These are phyloP conservation scores for Drosophila micromelanica DNA, from an alignment of 1,140 invertebrate species.

Conservation along the genomic window DNA sequence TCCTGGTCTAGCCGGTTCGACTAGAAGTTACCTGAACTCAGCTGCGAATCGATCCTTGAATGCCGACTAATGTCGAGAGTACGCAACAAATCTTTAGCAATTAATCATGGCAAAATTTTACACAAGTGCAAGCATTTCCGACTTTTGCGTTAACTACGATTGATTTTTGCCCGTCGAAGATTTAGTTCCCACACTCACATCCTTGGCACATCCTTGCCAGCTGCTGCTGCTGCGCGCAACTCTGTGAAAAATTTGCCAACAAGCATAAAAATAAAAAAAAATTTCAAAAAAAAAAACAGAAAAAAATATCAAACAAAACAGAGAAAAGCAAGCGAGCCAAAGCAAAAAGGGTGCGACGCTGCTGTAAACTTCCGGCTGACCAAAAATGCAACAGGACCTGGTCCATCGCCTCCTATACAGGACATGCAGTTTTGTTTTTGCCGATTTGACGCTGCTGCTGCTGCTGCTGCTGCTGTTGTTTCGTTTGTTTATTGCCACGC, in stretches of 20 bases:
- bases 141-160: slow-evolving; percentile 61
- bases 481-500: slow-evolving; percentile 80
- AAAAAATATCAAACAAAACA: slow-evolving; percentile 30
- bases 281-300: slow-evolving; percentile 38
- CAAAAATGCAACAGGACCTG: slow-evolving; percentile 76
- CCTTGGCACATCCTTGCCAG: slow-evolving; percentile 58
- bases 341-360: slow-evolving; percentile 73
- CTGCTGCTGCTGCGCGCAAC: slow-evolving; percentile 52
- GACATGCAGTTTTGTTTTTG: slow-evolving; percentile 50
- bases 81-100: slow-evolving; percentile 37
- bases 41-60: not conserved
- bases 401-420: slow-evolving; percentile 44
- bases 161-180: slow-evolving; percentile 62
- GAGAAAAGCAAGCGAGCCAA: slow-evolving; percentile 16
- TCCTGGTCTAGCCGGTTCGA: too few species aligned
- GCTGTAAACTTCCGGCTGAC: slow-evolving; percentile 79
- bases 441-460: slow-evolving; percentile 37
- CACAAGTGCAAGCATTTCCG: slow-evolving; percentile 63
- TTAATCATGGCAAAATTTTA: slow-evolving; percentile 59
- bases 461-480: slow-evolving; percentile 37
- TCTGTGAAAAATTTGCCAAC: slow-evolving; percentile 77
- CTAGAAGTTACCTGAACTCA: not conserved
- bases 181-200: slow-evolving; percentile 67
- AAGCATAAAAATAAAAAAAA: slow-evolving; percentile 63
- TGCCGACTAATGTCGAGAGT: not conserved